Percentiles rank a stretch among this genome's conserved stretches.
phyloP scores from a whole-genome alignment of 2,888 invertebrate genomes.

The Euplexia lucipara region DNA sequence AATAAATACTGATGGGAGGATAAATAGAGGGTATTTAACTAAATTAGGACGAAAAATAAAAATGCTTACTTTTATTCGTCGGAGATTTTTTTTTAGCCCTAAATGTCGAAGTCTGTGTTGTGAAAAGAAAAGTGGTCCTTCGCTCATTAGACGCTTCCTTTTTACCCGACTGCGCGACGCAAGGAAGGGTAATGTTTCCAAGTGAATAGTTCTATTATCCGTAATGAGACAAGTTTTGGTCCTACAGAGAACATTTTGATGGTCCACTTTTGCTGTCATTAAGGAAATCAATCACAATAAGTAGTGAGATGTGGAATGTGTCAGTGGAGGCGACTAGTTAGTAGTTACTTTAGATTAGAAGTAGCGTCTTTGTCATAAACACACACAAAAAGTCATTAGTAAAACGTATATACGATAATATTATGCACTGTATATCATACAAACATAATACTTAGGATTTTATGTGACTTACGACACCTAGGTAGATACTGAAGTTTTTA shows the following conservation, averaged over 20 bases:
- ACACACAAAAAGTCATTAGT: too few species aligned
- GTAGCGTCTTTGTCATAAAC: too few species aligned
- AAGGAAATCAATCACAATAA: not conserved
- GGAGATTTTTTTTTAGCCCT: slow-evolving; percentile 5
- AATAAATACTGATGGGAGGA: slow-evolving; percentile 55
- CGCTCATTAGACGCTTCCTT: slow-evolving; percentile 40
- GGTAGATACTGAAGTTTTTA: too few species aligned
- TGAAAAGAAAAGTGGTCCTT: slow-evolving; percentile 17
- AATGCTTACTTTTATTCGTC: not conserved
- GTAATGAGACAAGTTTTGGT: slow-evolving; percentile 28
- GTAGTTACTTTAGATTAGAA: too few species aligned
- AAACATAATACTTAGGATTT: too few species aligned
- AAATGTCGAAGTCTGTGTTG: not conserved
- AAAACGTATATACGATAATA: too few species aligned
- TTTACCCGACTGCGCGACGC: too few species aligned
- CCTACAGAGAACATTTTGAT: slow-evolving; percentile 7
- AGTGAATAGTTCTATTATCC: slow-evolving; percentile 28
- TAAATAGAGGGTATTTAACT: slow-evolving; percentile 53
- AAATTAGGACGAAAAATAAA: slow-evolving; percentile 31
- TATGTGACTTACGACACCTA: too few species aligned
- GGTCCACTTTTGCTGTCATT: not conserved
- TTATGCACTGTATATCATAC: too few species aligned
- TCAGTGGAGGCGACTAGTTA: too few species aligned
- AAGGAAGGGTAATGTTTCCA: too few species aligned
- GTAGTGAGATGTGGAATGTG: not conserved